Conservation (phyloP, 2,113 vertebrate species). For the Mustelus asterias region DNA sequence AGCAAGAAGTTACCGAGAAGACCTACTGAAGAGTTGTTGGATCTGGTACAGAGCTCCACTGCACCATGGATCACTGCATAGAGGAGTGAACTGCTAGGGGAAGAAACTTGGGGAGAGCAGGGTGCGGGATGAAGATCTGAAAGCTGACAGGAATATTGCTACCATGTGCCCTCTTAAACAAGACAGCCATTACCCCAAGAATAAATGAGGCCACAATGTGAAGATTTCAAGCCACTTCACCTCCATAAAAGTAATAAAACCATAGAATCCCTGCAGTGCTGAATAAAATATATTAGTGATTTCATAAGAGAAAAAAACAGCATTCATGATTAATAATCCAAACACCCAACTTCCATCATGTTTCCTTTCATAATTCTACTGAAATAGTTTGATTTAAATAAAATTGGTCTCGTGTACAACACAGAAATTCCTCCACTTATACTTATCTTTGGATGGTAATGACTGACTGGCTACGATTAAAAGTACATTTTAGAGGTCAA, state of each 20-base stretch:
- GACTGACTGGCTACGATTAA: conserved; percentile 28
- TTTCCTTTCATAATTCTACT: neutral
- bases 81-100: neutral
- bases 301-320: neutral
- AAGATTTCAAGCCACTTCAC: neutral
- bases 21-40: neutral
- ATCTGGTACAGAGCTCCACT: neutral
- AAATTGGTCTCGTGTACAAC: neutral
- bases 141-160: neutral
- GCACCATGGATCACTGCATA: neutral
- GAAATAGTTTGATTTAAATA: neutral
- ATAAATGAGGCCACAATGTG: neutral
- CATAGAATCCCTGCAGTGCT: no score
- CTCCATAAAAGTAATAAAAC: neutral
- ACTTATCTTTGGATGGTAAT: neutral
- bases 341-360: neutral
- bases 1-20: neutral
- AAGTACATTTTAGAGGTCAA: conserved; percentile 36
- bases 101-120: neutral
- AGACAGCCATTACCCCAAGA: neutral
- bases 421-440: neutral
- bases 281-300: neutral
- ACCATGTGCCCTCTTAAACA: neutral
- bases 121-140: neutral
- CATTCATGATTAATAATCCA: conserved; percentile 1